Base-by-base conservation (phyloP, 1,140 invertebrate species). In the Leptopilina clavipes region DNA sequence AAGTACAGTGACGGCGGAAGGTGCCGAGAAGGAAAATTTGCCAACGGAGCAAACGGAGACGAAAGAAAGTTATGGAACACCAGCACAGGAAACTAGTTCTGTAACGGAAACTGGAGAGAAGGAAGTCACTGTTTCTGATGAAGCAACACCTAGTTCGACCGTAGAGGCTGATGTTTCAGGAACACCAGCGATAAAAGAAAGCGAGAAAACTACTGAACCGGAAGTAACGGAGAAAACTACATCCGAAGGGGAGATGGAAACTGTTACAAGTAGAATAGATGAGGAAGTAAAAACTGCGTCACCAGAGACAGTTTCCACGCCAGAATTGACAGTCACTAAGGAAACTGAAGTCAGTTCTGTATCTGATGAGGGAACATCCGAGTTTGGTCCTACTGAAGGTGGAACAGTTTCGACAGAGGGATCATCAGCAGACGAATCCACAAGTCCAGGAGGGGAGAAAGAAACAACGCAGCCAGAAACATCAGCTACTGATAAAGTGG, bases 1-100 rank as follows among this genome's bases (percentile, higher is more conserved):
- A 31, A n/a, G n/a, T n/a, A n/a, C n/a, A n/a, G n/a, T n/a, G n/a
- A n/a, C n/a, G n/a, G n/a, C n/a, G 10, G 43, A 44, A 44, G 43
- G 11, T 3, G 43, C 8, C 43, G 8, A 43, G n/a, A n/a, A n/a
- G n/a, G n/a, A n/a, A 80, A 75, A 19, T 3, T 14, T 56, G 71
- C 14, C 54, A 40, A 40, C 37, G 9, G 37, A 40, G 37, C 2
- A 31, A 31, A 31, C 71, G 14, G n/a, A 48, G 45, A 12, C 31
- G 3, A 18, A 14, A 11, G n/a, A n/a, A n/a, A n/a, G n/a, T n/a
- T n/a, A n/a, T 17, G 17, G 74, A 73, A 6, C 70, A 71, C 37
- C 44, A 37, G 77, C 19, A 56, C 70, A 75, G 72, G 72, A 78
- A 81, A 25, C 76, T 65, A 73, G 76, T 19, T 37, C 70, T 72